phyloP scores from a whole-genome alignment of 2,797 vertebrate species.

The Meriones psammophilus region DNA sequence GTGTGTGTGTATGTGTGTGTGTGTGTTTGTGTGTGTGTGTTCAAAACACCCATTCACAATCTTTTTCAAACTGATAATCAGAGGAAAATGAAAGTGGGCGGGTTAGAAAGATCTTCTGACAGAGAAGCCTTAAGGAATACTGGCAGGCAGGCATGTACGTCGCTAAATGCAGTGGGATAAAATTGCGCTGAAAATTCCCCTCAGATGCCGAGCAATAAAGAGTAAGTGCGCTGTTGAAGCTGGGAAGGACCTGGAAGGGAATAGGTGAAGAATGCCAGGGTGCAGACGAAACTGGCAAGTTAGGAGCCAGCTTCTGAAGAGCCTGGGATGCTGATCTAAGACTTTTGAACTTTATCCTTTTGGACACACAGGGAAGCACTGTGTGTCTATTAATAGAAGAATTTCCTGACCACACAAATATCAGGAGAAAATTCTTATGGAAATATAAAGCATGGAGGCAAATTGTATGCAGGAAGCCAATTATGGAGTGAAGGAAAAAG shows the following conservation, averaged over 20 bases:
- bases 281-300: neutral
- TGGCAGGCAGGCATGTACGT: neutral
- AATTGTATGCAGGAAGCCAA: constrained; percentile 69
- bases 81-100: neutral
- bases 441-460: constrained; percentile 60
- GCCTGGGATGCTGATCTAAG: constrained; percentile 11
- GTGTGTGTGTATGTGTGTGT: neutral
- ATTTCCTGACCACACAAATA: constrained; percentile 64
- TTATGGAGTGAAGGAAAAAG: constrained; percentile 59
- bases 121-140: neutral
- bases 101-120: neutral
- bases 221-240: neutral
- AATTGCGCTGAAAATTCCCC: neutral
- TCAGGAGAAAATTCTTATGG: constrained; percentile 63
- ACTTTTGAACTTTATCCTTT: constrained; percentile 30
- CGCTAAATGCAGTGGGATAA: neutral
- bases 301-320: constrained; percentile 15
- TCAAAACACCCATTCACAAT: neutral
- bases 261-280: neutral
- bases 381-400: constrained; percentile 47
- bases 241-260: neutral
- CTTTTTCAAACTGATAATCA: neutral
- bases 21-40: neutral
- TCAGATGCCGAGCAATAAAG: neutral
- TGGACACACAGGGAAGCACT: constrained; percentile 15